Conservation (phyloP, 2,113 vertebrate species). For the Brienomyrus longianalis region DNA sequence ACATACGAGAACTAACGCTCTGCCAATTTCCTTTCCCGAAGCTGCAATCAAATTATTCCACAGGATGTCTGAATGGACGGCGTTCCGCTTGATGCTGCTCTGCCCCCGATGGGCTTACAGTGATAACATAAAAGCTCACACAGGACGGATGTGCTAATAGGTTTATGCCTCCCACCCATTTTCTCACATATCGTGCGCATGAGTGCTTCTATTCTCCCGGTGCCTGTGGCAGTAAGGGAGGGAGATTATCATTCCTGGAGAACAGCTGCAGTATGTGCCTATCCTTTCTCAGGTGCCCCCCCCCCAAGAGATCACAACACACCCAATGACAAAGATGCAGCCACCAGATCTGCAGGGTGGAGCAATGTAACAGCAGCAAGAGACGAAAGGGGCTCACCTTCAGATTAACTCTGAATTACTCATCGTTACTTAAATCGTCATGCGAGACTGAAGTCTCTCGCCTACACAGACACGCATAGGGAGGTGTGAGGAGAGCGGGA, state of each 20-base stretch:
- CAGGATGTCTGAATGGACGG: neutral
- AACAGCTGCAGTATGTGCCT: neutral
- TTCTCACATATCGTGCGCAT: neutral
- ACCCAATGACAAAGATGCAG: neutral
- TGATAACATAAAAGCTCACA: neutral
- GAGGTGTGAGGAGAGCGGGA: neutral
- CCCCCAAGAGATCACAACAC: neutral
- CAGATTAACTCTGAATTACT: neutral
- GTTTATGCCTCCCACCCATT: neutral
- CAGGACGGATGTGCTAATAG: conserved; percentile 5
- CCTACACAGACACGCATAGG: neutral
- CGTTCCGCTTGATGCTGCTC: neutral
- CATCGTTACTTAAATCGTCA: neutral
- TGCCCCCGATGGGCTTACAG: neutral
- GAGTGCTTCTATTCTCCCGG: conserved; percentile 5
- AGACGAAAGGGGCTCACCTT: neutral
- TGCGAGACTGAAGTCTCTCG: neutral
- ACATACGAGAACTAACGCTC: neutral
- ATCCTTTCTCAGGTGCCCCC: neutral
- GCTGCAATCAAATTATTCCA: neutral
- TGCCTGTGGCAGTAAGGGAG: neutral
- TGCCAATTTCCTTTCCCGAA: neutral
- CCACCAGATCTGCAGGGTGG: neutral
- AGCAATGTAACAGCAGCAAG: neutral
- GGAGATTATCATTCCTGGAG: neutral